phyloP scores from a whole-genome alignment of 2,113 vertebrate species.

The Xiphophorus maculatus region DNA sequence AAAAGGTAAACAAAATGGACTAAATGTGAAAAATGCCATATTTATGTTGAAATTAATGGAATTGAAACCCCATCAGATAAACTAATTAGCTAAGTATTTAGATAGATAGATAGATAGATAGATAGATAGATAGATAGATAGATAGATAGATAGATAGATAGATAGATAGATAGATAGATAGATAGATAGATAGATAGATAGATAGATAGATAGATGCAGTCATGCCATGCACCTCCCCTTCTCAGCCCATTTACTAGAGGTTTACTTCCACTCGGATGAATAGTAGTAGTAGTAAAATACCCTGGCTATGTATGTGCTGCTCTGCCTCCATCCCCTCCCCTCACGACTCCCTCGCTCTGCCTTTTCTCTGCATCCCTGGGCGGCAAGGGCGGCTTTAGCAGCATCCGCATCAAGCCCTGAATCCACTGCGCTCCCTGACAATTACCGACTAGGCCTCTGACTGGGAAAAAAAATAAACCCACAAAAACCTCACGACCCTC shows the following conservation, averaged over 20 bases:
- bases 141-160: constrained; percentile 42
- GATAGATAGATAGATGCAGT: constrained; percentile 34
- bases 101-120: too few species aligned
- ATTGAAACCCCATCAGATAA: background rate
- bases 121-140: too few species aligned
- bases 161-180: constrained; percentile 47
- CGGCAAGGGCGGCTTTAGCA: constrained; percentile 78
- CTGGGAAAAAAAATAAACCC: constrained; percentile 6
- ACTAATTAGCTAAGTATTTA: constrained; percentile 8
- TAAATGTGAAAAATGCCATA: background rate
- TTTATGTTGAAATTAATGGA: constrained; percentile 1
- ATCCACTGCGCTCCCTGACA: constrained; percentile 67
- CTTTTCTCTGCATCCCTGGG: constrained; percentile 74
- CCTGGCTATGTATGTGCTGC: constrained; percentile 60
- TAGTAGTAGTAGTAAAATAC: constrained; percentile 75
- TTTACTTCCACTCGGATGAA: constrained; percentile 75
- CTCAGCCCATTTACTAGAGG: constrained; percentile 64
- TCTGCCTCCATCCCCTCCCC: constrained; percentile 67
- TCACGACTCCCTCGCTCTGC: constrained; percentile 68
- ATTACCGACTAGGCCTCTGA: constrained; percentile 62
- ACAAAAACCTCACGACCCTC: constrained; percentile 19
- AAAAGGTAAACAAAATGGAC: too few species aligned
- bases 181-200: constrained; percentile 42
- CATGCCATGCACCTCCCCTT: constrained; percentile 45
- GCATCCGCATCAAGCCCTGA: constrained; percentile 75